Base-by-base conservation (phyloP, 1,140 invertebrate species). In the Drosophila ogumai region DNA sequence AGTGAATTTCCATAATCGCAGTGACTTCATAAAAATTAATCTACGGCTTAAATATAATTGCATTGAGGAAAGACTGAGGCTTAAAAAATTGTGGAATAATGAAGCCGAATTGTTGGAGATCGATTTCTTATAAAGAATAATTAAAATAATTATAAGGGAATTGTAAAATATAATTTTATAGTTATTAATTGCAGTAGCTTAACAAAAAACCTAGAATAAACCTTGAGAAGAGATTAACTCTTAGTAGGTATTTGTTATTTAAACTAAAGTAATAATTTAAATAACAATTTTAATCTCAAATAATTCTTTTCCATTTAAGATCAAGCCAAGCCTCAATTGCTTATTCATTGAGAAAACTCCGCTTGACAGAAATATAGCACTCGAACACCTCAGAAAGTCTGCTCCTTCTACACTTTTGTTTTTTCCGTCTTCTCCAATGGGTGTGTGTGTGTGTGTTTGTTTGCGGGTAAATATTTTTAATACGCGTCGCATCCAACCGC, bases 21-120 rank as follows among this genome's bases (percentile, higher is more conserved):
- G 56, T 82, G 90, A 91, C 90, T 91, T 91, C 81, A 91, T 91
- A 75, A 91, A 91, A 91, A 91, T 91, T 91, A 91, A 90, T 85
- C 90, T 82, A 79, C 76, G 90, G 82, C 91, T 91, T 82, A 86
- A 91, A 82, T 82, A 81, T 82, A 84, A 87, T 79, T 81, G 81
- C 78, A 86, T 85, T 67, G 36, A 47, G 43, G 55, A 34, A 19
- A 36, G 40, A 46, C 34, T 46, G 32, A 13, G 34, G 22, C 34
- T 55, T 8, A 15, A 49, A 54, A 71, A 78, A 69, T 57, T 56
- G 31, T 31, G 61, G 6, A 56, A 56, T 68, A 68, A 72, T 72
- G 22, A 71, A 60, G 28, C 17, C 2, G 6, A 59, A 59, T 13
- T 34, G 7, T 2, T 6, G 19, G 17, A 25, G 19, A 22, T 32